Base-by-base conservation (phyloP, 1,140 invertebrate genomes). In the Cydia pomonella region DNA sequence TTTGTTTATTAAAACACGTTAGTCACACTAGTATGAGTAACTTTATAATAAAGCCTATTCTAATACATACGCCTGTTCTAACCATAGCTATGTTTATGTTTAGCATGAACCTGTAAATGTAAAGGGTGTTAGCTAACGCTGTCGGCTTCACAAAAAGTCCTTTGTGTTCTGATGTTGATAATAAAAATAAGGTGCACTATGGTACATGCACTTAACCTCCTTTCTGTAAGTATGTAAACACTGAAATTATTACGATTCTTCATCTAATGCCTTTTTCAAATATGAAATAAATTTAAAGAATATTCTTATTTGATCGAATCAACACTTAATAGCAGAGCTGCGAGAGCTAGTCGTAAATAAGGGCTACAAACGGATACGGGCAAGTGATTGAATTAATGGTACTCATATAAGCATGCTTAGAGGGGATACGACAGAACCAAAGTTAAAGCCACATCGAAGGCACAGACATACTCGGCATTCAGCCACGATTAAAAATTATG, bases 381-480 rank as follows among this genome's bases (percentile, higher is more conserved):
- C 76, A 78, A 47, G 77, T 89, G 82, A 88, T 88, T 89, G 79
- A 88, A 89, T 87, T 87, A 85, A 59, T 59, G 78, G 69, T 66
- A 72, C 64, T 63, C 69, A 74, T 59, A 59, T 21, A 59, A 59
- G 53, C 21, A 59, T 3, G 53, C n/a, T 23, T 59, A 5, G 21
- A 33, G 69, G 38, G 29, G 69, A 38, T 44, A 41, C 29, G 33
- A n/a, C 29, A 6, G 18, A 33, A 72, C 69, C 18, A 29, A 71
- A 25, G n/a, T 18, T 72, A 18, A 18, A 38, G 0, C n/a, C n/a
- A n/a, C n/a, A n/a, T n/a, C n/a, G n/a, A n/a, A n/a, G n/a, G n/a
- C n/a, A n/a, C n/a, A n/a, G n/a, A n/a, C n/a, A n/a, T n/a, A n/a
- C n/a, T n/a, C n/a, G n/a, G n/a, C n/a, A n/a, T n/a, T n/a, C n/a